Percentiles rank a stretch among this genome's conserved stretches.
Conservation (phyloP, 35 echinoderm and acorn worm species). For the Anneissia japonica region DNA sequence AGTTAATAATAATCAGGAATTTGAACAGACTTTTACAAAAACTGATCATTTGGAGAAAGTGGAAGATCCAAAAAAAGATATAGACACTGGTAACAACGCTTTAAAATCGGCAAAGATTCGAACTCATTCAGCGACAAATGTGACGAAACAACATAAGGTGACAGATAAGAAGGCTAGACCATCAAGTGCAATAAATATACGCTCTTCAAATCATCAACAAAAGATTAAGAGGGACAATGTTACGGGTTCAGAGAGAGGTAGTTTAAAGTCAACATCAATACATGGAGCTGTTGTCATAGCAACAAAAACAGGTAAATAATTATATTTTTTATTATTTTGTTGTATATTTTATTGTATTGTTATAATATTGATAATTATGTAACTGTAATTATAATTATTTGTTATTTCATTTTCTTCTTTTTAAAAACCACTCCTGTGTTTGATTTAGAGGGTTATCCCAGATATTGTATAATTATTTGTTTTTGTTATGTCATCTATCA, state of each 20-base stretch:
- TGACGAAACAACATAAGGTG: not conserved
- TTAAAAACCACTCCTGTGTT: too few relatives aligned
- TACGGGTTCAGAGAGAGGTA: not conserved
- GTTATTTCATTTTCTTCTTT: not conserved
- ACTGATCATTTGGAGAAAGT: not conserved
- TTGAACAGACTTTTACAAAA: not conserved
- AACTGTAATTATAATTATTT: not conserved
- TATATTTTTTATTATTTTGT: too few relatives aligned
- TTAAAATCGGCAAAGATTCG: not conserved
- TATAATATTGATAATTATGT: not conserved
- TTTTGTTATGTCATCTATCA: slow-evolving; percentile 12
- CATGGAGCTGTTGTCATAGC: not conserved
- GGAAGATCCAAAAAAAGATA: not conserved
- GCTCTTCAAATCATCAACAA: not conserved
- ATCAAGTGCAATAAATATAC: not conserved
- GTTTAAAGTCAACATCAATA: not conserved
- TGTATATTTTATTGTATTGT: too few relatives aligned
- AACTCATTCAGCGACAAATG: not conserved
- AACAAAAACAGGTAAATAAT: not conserved
- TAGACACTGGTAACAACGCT: not conserved
- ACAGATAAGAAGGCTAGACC: not conserved
- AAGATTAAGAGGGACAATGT: not conserved
- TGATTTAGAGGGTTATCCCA: not conserved
- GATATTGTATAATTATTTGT: not conserved
- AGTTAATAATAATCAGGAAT: not conserved